Base-by-base conservation (phyloP, 2,888 invertebrate genomes). In the Gymnoscelis rufifasciata region DNA sequence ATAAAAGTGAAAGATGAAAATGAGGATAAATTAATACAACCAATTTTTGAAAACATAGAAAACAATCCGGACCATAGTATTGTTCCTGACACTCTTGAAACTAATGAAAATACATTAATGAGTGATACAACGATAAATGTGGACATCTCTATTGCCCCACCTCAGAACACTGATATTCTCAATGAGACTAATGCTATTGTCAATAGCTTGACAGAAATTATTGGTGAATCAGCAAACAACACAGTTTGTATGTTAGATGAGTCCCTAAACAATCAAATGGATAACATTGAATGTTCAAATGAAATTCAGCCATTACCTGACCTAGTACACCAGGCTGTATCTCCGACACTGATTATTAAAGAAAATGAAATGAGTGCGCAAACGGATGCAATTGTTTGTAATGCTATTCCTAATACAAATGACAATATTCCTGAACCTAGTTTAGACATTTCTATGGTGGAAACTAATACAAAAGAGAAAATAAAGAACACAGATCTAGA, bases 251-350 rank as follows among this genome's bases (percentile, higher is more conserved):
- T 38, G 7, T 8, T 29, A 11, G 31, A 49, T 8, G 15, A 26
- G 10, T 45, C 44, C 6, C 33, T 45, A 43, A 41, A 35, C 11
- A 12, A 27, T 15, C 28, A 49, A 14, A 58, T 58, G 47, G 51
- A 64, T 52, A 59, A 47, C 5, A 53, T 53, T 56, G 47, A 61
- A 52, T 60, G 46, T 57, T 24, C 51, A 8, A 49, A 51, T 45
- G 49, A 51, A 43, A 45, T 41, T 23, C 52, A 56, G 10, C 53
- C 48, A 12, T 54, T 66, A 15, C 64, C 68, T 43, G 64, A 69
- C 43, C 48, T 65, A 39, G 45, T 66, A 10, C 64, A 67, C 28
- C 57, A 64, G 47, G 59, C 60, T 14, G 48, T 52, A 31, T 12
- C 4, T 5, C 13, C 11, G 12, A 30, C 3, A 1, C n/a, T 43